Evolutionary conservation across 1,140 invertebrate species (phyloP), one percentile per base, ranked within the genome.

Genomic region (Chlorops oryzae): DNA sequence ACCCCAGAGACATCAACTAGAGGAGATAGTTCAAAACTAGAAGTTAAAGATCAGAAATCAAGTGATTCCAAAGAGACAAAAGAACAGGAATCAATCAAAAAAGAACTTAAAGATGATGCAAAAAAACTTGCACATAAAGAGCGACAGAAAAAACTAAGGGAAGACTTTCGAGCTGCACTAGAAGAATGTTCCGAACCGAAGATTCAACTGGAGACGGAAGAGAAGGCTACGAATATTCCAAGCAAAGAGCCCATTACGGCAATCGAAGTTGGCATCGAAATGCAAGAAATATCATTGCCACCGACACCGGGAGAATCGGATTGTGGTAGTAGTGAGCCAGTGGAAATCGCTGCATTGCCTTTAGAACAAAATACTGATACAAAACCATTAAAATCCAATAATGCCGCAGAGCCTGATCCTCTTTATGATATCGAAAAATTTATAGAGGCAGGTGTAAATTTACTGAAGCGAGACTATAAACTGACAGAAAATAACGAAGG

Each of bases 341-440:
- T 39, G 9, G 46, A 47, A 15, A 47, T n/a, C n/a, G n/a, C n/a
- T n/a, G n/a, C n/a, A n/a, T n/a, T n/a, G n/a, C n/a, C n/a, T n/a
- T n/a, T n/a, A n/a, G n/a, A n/a, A n/a, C n/a, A n/a, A n/a, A n/a
- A n/a, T n/a, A n/a, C n/a, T n/a, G n/a, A n/a, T n/a, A n/a, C n/a
- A n/a, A n/a, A n/a, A n/a, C n/a, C n/a, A n/a, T n/a, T n/a, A n/a
- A n/a, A n/a, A n/a, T n/a, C 28, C 28, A 15, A 15, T 10, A 15
- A 32, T 9, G 28, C 9, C 28, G 51, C 48, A 44, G 5, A 3
- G 2, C 47, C 61, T 4, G 58, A 69, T 57, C 56, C 63, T 3
- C 49, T 70, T 1, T 56, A 58, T 15, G 66, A 70, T 40, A 70
- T 70, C 27, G 66, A 58, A 37, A 70, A 70, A n/a, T 70, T 70